These are phyloP conservation scores for Siniperca undulata DNA, from an alignment of 2,797 vertebrate genomes.

Conservation along the genomic window DNA sequence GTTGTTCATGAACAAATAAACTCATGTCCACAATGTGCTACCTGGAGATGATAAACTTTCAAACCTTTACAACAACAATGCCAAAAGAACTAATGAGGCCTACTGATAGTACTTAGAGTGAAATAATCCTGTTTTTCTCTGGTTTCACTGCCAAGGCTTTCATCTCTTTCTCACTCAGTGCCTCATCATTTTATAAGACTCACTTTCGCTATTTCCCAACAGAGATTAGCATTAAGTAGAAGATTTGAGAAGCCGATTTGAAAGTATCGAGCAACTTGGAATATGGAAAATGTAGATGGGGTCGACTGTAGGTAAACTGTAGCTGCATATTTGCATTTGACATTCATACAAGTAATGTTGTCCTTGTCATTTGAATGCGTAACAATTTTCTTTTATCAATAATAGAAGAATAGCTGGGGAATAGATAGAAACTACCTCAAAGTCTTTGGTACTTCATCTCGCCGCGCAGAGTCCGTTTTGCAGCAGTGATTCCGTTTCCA, in stretches of 20 bases:
- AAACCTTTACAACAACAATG: constrained; percentile 18
- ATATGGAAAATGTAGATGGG: neutral
- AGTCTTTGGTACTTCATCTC: neutral
- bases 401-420: neutral
- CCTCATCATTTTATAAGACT: constrained; percentile 12
- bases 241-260: neutral
- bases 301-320: neutral
- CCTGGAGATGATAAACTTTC: constrained; percentile 2
- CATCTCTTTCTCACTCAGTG: constrained; percentile 11
- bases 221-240: neutral
- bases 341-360: neutral
- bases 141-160: constrained; percentile 24
- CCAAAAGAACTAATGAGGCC: constrained; percentile 20
- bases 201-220: constrained; percentile 1
- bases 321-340: neutral
- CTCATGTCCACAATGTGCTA: neutral
- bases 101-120: neutral
- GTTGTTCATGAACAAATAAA: neutral
- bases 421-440: neutral
- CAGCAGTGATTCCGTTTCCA: neutral
- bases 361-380: neutral
- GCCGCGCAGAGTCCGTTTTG: neutral
- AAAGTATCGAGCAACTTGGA: neutral
- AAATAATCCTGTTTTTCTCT: neutral
- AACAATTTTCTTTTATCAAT: neutral